Base-by-base conservation (phyloP, 2,797 vertebrate species). In the Myotis planiceps region DNA sequence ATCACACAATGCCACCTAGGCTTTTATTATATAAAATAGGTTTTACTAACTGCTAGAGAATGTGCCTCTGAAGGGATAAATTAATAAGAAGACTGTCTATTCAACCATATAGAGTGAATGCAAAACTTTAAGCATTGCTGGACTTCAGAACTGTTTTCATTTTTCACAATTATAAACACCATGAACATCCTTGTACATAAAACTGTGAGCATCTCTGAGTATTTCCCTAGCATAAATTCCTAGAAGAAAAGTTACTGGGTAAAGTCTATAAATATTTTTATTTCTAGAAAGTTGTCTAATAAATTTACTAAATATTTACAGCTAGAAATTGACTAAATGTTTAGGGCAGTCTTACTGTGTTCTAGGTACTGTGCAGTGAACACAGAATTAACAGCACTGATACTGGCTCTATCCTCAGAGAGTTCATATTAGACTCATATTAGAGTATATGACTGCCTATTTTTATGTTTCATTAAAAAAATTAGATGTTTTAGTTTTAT, bases 151-250 rank as follows among this genome's bases (percentile, higher is more conserved):
- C 25, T 92, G 13, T 63, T 65, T 93, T 55, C 29, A 49, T 58
- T 97, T 92, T 93, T 89, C 23, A 84, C 19, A 89, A 63, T 79
- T 87, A 39, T 69, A 92, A 90, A 68, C 45, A 53, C 55, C 15
- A 53, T 37, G 37, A 85, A 55, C 18, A 94, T 78, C 53, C 37
- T 55, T 80, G 42, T 69, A 84, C 3, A 47, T 63, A 84, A 89
- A 79, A 72, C 25, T 90, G 49, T 58, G n/a, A 84, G 25, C 51
- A 86, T 79, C 7, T 75, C 60, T 82, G 55, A 95, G 6, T 89
- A 83, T 51, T 71, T 80, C 51, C 34, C 71, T 25, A 65, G 29
- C 29, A 80, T 79, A 87, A 66, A 82, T 69, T 86, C 51, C 42
- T 63, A 75, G 12, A 93, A 93, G 32, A 75, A 9, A 93, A 93